These are phyloP conservation scores for Sphaerodactylus townsendi DNA, from an alignment of 2,113 vertebrate genomes.

Conservation along the genomic window DNA sequence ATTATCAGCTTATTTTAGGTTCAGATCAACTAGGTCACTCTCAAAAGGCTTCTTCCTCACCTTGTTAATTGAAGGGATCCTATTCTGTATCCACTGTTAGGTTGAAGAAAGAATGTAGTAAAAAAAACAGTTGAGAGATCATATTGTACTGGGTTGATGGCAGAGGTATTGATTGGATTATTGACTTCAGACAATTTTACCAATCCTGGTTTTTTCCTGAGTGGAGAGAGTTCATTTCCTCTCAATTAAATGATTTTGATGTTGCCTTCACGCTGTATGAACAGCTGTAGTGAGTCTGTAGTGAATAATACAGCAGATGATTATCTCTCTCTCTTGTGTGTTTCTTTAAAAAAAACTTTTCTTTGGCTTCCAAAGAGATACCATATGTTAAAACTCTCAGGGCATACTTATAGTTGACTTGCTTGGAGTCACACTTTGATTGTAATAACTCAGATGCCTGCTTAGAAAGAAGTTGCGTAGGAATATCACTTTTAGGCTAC, in stretches of 20 bases:
- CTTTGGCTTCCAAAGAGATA: not conserved
- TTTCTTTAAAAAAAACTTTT: not conserved
- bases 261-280: not conserved
- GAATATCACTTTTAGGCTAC: constrained; percentile 53
- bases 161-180: not conserved
- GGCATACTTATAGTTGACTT: not conserved
- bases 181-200: not conserved
- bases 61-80: not conserved
- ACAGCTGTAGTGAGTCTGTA: not conserved
- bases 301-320: not conserved
- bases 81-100: not conserved
- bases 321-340: not conserved
- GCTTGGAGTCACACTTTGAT: constrained; percentile 50
- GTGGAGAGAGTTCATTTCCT: not conserved
- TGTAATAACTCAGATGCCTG: constrained; percentile 61
- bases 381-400: not conserved
- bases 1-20: not conserved
- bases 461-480: constrained; percentile 33
- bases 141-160: not conserved
- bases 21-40: not conserved
- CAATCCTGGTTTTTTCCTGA: not conserved
- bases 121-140: not conserved
- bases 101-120: not conserved
- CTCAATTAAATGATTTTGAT: not conserved
- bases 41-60: not conserved